Percentiles rank a stretch among this genome's conserved stretches.
phyloP scores from a whole-genome alignment of 64 coral and sea anemone genomes.

The Stylophora pistillata region DNA sequence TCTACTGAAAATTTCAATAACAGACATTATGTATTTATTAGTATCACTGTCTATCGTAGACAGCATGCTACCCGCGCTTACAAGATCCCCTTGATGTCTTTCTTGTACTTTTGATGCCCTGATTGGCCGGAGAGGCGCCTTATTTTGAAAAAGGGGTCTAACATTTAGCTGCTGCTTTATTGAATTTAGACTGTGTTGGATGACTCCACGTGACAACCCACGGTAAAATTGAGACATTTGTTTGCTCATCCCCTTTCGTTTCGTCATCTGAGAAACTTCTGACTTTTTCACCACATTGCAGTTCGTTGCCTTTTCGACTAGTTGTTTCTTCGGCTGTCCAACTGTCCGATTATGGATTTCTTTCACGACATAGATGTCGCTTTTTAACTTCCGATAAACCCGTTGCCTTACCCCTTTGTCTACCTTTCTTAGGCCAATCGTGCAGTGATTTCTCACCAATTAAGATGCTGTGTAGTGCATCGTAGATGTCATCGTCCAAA shows the following conservation, averaged over 20 bases:
- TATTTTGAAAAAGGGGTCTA: conserved; percentile 45
- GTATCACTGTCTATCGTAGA: too few species aligned
- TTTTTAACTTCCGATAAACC: conserved; percentile 37
- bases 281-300: conserved; percentile 10
- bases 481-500: conserved; percentile 32
- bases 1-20: conserved; percentile 59
- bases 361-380: not conserved
- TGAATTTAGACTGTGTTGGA: too few species aligned
- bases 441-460: conserved; percentile 1
- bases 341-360: not conserved
- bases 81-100: conserved; percentile 40
- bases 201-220: conserved; percentile 4
- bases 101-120: conserved; percentile 37
- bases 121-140: conserved; percentile 39
- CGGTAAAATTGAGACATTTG: conserved; percentile 12
- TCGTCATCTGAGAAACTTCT: not conserved
- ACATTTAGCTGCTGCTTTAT: too few species aligned
- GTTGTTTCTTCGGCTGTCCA: not conserved
- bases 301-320: too few species aligned
- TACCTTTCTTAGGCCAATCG: conserved; percentile 18
- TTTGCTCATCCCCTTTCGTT: not conserved
- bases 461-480: not conserved
- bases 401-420: conserved; percentile 5
- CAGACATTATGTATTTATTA: too few species aligned
- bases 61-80: conserved; percentile 31